A percentile compares a stretch with the other conserved stretches of the same genome.
phyloP scores from a whole-genome alignment of 30 jellyfish, hydroid and myxozoan genomes.

The Sanderia malayensis region DNA sequence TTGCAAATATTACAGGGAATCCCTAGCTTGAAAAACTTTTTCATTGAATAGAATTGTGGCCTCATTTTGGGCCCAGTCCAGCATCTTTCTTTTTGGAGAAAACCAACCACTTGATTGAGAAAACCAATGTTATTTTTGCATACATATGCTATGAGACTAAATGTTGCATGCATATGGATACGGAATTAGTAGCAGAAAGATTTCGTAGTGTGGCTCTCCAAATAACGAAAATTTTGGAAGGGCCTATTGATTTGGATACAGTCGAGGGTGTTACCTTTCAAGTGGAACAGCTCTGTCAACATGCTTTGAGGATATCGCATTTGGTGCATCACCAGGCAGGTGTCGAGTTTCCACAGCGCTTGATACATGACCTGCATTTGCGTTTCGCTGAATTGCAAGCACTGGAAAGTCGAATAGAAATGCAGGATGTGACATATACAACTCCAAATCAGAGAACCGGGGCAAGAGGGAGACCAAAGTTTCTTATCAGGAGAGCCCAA shows the following conservation, averaged over 20 bases:
- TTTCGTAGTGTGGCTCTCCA: background rate
- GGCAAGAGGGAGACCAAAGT: background rate
- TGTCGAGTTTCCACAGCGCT: background rate
- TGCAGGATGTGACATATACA: background rate
- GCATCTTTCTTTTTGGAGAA: too few relatives aligned
- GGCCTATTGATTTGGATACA: background rate
- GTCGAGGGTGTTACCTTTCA: background rate
- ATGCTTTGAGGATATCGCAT: background rate
- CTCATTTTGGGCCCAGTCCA: too few relatives aligned
- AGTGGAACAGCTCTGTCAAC: conserved; percentile 1
- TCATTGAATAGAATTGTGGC: background rate
- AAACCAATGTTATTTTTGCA: too few relatives aligned
- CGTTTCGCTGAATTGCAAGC: background rate
- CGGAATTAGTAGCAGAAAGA: background rate
- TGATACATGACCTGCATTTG: background rate
- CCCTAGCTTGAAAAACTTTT: background rate
- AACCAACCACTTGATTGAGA: too few relatives aligned
- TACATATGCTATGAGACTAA: too few relatives aligned
- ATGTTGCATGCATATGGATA: background rate
- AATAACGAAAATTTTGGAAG: background rate
- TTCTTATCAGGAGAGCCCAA: background rate
- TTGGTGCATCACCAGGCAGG: background rate
- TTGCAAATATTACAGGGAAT: background rate
- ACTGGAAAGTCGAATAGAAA: background rate
- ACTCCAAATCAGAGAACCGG: background rate